phyloP scores from a whole-genome alignment of 2,113 vertebrate genomes.

The Formicarius rufipectus region DNA sequence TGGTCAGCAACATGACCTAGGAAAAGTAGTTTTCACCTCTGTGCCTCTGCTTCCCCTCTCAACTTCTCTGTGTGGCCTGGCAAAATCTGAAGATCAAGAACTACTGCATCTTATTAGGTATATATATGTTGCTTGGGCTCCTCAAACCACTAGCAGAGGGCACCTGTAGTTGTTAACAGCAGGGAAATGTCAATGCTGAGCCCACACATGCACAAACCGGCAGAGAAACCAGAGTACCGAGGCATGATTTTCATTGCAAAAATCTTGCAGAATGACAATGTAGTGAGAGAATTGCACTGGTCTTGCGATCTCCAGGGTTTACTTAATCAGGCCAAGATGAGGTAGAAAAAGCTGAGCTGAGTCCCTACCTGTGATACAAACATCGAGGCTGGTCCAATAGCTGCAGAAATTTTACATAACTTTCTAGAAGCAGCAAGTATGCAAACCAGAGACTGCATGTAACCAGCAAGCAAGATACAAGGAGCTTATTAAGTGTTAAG shows the following conservation, averaged over 20 bases:
- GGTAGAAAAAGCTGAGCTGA: background rate
- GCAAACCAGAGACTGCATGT: background rate
- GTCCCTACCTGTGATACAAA: background rate
- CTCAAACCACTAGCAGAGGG: background rate
- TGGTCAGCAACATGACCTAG: background rate
- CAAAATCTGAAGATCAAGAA: background rate
- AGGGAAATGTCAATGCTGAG: background rate
- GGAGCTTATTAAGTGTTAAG: background rate
- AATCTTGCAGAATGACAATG: background rate
- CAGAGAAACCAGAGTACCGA: background rate
- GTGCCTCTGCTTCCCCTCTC: background rate
- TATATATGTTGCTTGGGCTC: fast-evolving
- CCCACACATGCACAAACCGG: fast-evolving
- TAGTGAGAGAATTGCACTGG: background rate
- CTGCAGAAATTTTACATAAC: background rate
- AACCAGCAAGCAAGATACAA: background rate
- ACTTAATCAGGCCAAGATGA: background rate
- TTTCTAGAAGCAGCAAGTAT: background rate
- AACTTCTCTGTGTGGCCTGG: background rate
- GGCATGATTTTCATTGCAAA: background rate
- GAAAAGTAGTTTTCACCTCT: background rate
- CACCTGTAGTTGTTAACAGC: background rate
- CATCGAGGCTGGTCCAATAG: fast-evolving
- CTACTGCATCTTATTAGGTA: background rate
- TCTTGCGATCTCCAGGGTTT: background rate